Conservation (phyloP, 1,140 invertebrate species). For the Platyura marginata region DNA sequence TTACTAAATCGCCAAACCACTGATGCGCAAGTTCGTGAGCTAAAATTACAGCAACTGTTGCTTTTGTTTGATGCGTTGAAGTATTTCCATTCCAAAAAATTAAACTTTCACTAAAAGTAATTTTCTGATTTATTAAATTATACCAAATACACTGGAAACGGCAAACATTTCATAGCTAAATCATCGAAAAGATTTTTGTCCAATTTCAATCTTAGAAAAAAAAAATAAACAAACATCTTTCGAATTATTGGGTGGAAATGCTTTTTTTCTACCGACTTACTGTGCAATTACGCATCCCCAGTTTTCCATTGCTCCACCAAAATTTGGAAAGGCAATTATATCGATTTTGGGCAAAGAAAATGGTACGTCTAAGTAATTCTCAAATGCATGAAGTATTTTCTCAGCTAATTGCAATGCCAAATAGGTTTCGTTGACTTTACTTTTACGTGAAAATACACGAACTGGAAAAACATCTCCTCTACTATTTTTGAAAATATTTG, state of each 20-base stretch:
- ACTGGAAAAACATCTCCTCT: background rate
- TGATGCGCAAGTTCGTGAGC: conserved; percentile 27
- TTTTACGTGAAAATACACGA: background rate
- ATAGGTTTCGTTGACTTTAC: conserved; percentile 3
- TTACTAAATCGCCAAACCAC: conserved; percentile 32
- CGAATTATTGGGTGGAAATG: background rate
- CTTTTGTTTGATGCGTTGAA: background rate
- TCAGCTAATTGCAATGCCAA: conserved; percentile 41
- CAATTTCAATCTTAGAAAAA: background rate
- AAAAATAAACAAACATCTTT: background rate
- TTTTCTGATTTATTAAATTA: background rate
- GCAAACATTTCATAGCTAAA: background rate
- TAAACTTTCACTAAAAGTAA: background rate
- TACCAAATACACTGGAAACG: background rate
- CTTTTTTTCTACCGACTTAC: background rate
- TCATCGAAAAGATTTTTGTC: background rate
- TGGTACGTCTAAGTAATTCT: conserved; percentile 57
- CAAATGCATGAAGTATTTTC: conserved; percentile 54
- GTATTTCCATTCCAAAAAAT: background rate
- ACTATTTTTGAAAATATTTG: conserved; percentile 4
- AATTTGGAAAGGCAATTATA: conserved; percentile 78
- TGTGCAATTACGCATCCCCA: conserved; percentile 28
- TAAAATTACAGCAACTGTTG: conserved; percentile 6
- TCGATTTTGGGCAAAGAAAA: conserved; percentile 67
- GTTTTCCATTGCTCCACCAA: conserved; percentile 65